Base-by-base conservation (phyloP, 2,888 invertebrate genomes). In the Brenthis hecate region DNA sequence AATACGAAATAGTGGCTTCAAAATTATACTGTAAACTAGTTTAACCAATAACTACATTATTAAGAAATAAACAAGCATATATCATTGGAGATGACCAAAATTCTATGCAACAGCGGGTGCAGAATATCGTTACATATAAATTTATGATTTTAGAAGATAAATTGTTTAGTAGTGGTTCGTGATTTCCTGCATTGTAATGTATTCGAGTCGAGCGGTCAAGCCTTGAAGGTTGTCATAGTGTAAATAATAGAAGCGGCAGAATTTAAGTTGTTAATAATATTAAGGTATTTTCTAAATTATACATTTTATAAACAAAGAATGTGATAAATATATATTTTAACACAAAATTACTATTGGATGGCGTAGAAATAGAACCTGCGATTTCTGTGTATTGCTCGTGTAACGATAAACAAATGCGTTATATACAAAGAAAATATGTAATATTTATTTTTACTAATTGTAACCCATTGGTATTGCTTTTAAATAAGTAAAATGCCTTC, bases 141-240 rank as follows among this genome's bases (percentile, higher is more conserved):
- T 66, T 66, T 90, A 91, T 88, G 88, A 89, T 88, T 90, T 91
- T 86, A 80, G 84, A 90, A 87, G 89, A 91, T 91, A 91, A 89
- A 92, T 90, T 87, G 88, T 85, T 84, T 83, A 82, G 81, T 85
- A 84, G 86, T 80, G 79, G 84, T 79, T 88, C 88, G 89, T 91
- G 91, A 91, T 91, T 91, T 92, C 92, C 91, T 91, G 88, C 83
- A 83, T 86, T 70, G 81, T 91, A 91, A 91, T 91, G 83, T 91
- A 91, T 91, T 87, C 90, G 77, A 82, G 81, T 79, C 81, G 82
- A 84, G 83, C 83, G 76, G 76, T 73, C 75, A 73, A 74, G 72
- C 75, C 80, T 79, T 82, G 87, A 89, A 89, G 86, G 85, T 85
- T 87, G 85, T 78, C 89, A 88, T 75, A 87, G 89, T 87, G 83